Percentiles rank a stretch among this genome's conserved stretches.
Conservation (phyloP, 2,888 invertebrate species). For the Balanococcus diminutus region DNA sequence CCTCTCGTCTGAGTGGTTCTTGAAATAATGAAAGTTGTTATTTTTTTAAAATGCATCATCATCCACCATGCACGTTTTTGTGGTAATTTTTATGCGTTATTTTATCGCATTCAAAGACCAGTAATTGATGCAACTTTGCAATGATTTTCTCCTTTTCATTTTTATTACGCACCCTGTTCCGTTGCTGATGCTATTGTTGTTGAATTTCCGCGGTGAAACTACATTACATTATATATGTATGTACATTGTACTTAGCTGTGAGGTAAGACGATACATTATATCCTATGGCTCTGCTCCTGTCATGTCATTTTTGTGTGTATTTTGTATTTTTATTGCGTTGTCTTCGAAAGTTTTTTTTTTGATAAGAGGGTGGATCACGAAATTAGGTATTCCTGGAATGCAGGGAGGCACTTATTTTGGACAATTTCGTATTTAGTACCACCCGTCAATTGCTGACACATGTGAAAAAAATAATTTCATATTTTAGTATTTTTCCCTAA, state of each 20-base stretch:
- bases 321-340: background rate
- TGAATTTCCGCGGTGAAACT: background rate
- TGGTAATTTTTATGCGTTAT: background rate
- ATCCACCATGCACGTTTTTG: background rate
- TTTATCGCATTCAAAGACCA: background rate
- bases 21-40: constrained; percentile 44
- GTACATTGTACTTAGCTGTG: too few relatives aligned
- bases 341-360: too few relatives aligned
- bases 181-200: background rate
- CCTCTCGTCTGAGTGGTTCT: background rate
- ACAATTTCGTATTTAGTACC: too few relatives aligned
- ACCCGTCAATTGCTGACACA: too few relatives aligned
- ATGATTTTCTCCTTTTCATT: background rate
- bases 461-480: too few relatives aligned
- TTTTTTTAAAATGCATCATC: constrained; percentile 34
- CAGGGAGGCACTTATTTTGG: too few relatives aligned
- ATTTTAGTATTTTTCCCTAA: too few relatives aligned
- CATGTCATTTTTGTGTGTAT: background rate
- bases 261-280: background rate
- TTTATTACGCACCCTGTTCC: background rate
- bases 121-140: background rate
- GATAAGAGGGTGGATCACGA: too few relatives aligned
- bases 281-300: background rate
- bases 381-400: too few relatives aligned
- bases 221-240: too few relatives aligned